Evolutionary conservation across 2,888 invertebrate genomes (phyloP).

Genomic region (Abrostola tripartita): DNA sequence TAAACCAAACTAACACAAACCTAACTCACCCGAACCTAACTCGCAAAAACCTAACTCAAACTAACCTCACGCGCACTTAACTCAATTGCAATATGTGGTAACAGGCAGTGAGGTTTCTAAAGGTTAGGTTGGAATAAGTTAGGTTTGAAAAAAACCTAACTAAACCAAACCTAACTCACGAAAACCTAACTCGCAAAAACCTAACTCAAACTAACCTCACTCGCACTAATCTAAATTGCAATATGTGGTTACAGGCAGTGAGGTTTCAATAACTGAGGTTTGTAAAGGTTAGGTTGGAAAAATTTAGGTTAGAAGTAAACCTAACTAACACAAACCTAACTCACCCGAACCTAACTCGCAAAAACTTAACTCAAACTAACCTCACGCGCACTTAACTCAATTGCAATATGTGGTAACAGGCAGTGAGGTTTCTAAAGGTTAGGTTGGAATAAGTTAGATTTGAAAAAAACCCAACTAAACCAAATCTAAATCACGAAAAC

Average conservation of each 20-base stretch:
- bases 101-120: constrained; percentile 28
- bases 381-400: no score
- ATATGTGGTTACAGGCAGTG: constrained; percentile 26
- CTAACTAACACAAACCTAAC: constrained; percentile 9
- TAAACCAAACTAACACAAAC: constrained; percentile 14
- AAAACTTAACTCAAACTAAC: not conserved
- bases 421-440: constrained; percentile 22
- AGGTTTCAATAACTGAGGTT: constrained; percentile 33
- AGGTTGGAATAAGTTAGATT: constrained; percentile 31
- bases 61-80: no score
- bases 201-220: no score
- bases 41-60: not conserved
- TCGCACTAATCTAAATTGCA: no score
- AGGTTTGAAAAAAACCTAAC: constrained; percentile 6
- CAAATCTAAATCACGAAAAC: constrained; percentile 24
- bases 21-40: not conserved
- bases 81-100: constrained; percentile 6
- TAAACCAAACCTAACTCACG: constrained; percentile 25
- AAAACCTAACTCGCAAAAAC: constrained; percentile 23
- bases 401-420: constrained; percentile 18
- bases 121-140: constrained; percentile 30
- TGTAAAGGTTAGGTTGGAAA: constrained; percentile 25
- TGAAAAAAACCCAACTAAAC: constrained; percentile 14
- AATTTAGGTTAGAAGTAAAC: constrained; percentile 24
- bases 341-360: not conserved